Base-by-base conservation (phyloP, 1,140 invertebrate genomes). In the Onthophagus taurus region DNA sequence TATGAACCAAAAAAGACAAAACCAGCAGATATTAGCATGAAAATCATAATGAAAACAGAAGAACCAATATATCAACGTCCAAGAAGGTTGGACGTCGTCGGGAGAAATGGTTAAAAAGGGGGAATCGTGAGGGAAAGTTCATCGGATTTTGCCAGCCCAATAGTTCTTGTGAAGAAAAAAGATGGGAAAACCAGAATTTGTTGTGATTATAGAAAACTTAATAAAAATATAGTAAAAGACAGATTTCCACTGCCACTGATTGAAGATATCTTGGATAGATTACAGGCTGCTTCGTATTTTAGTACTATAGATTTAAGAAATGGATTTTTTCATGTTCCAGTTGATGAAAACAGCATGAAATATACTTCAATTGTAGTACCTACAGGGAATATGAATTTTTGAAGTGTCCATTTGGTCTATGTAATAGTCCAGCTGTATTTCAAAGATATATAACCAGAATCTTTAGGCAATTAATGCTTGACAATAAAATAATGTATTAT, bases 111-210 rank as follows among this genome's bases (percentile, higher is more conserved):
- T 48, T n/a, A n/a, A n/a, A n/a, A n/a, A n/a, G n/a, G n/a, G 19
- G 57, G 51, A 16, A 49, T 61, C 3, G 51, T 62, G 17, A 37
- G 33, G 36, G 45, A 45, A 21, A 59, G 54, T 38, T 34, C 38
- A 9, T 57, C 57, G 12, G 64, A 65, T 24, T 74, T 63, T 59
- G 52, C 61, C 7, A 63, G 62, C 35, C 67, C 66, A n/a, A n/a
- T n/a, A n/a, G n/a, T n/a, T n/a, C n/a, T n/a, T n/a, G n/a, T n/a
- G n/a, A n/a, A n/a, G n/a, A 1, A 37, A 47, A 51, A 53, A 44
- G 26, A 54, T 38, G 39, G 34, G 23, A 14, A 4, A 16, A 7
- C 34, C 3, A 45, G 50, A 29, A 34, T 55, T 8, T 53, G 47
- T 31, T 29, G 53, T 0, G 52, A 57, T 23, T 55, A 55, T 38